These are phyloP conservation scores for Oikopleura albicans DNA, from an alignment of 23 tunicate species.

Conservation along the genomic window DNA sequence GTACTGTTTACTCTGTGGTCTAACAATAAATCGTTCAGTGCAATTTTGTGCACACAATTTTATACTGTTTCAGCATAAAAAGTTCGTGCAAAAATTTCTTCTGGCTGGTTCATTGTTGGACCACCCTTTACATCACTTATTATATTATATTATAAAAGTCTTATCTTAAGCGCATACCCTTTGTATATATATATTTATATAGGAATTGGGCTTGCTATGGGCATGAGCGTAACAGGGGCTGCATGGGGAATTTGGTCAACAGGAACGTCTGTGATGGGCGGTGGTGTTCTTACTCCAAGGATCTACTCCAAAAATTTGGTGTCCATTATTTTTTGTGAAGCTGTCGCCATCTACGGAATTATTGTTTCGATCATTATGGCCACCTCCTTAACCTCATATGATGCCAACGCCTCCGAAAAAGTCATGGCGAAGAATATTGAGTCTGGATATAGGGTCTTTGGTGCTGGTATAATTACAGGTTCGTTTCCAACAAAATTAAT, in stretches of 20 bases:
- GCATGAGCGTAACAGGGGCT: slow-evolving; percentile 73
- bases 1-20: too few relatives aligned
- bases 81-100: too few relatives aligned
- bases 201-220: slow-evolving; percentile 93
- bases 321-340: slow-evolving; percentile 96
- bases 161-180: too few relatives aligned
- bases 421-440: slow-evolving; percentile 33
- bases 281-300: slow-evolving; percentile 77
- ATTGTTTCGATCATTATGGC: slow-evolving; percentile 88
- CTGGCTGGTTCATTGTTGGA: too few relatives aligned
- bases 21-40: too few relatives aligned
- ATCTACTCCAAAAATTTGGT: slow-evolving; percentile 95
- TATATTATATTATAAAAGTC: too few relatives aligned
- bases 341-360: slow-evolving; percentile 95
- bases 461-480: slow-evolving; percentile 84
- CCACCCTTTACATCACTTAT: too few relatives aligned
- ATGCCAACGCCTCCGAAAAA: slow-evolving; percentile 26
- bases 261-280: slow-evolving; percentile 82
- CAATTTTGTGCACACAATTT: too few relatives aligned
- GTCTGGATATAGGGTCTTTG: slow-evolving; percentile 54
- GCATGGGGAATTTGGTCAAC: slow-evolving; percentile 98
- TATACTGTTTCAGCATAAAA: too few relatives aligned
- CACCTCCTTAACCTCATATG: slow-evolving; percentile 19
- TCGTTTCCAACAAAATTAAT: too few relatives aligned
- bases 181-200: too few relatives aligned